Evolutionary conservation across 2,113 vertebrate species (phyloP).

Genomic region (Colossoma macropomum): DNA sequence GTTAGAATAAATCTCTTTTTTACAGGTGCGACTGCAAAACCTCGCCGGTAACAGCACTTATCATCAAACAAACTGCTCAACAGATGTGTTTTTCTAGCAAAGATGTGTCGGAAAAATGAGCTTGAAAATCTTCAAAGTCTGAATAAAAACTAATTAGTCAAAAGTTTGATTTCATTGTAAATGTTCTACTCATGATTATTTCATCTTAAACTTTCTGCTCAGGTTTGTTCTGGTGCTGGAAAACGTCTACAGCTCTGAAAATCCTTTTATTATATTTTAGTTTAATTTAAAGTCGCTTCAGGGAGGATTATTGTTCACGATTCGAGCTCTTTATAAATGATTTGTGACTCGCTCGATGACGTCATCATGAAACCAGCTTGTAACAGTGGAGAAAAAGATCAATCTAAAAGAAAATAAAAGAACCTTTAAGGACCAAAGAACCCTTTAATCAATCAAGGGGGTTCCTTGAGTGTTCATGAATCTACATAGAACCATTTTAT

Average conservation of each 20-base stretch:
- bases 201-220: too few relatives aligned
- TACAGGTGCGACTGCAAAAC: background rate
- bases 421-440: too few relatives aligned
- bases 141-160: background rate
- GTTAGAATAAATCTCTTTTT: too few relatives aligned
- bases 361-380: too few relatives aligned
- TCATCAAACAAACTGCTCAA: background rate
- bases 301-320: background rate
- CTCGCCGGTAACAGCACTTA: too few relatives aligned
- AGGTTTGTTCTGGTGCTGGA: too few relatives aligned
- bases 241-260: background rate
- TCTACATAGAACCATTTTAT: too few relatives aligned
- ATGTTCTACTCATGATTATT: background rate
- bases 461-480: too few relatives aligned
- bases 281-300: background rate
- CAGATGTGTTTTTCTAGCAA: background rate
- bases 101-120: background rate
- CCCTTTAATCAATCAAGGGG: too few relatives aligned
- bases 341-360: background rate
- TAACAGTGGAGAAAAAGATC: too few relatives aligned
- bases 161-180: background rate
- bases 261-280: background rate
- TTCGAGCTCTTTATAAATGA: background rate
- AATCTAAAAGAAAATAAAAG: too few relatives aligned
- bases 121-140: background rate